A percentile compares a stretch with the other conserved stretches of the same genome.
These are phyloP conservation scores for Drosophila burlai DNA, from an alignment of 1,140 invertebrate genomes.

Conservation along the genomic window DNA sequence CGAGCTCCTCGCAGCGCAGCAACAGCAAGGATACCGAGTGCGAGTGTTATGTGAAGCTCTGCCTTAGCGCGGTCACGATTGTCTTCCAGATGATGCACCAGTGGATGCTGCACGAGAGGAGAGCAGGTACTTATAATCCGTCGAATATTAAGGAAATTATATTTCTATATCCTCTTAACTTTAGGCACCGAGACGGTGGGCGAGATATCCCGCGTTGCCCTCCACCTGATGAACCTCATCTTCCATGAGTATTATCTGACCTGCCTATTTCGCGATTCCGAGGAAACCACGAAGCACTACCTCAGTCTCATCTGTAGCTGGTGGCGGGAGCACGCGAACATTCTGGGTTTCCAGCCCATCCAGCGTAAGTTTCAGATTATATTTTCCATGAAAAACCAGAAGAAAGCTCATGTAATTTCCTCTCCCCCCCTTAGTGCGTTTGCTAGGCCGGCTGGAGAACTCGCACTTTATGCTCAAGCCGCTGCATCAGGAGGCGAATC, in stretches of 20 bases:
- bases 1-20: constrained; percentile 6
- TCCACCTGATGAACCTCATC: constrained; percentile 69
- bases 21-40: constrained; percentile 45
- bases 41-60: constrained; percentile 77
- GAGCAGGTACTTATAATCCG: constrained; percentile 36
- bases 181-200: constrained; percentile 55
- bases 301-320: constrained; percentile 71
- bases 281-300: constrained; percentile 79
- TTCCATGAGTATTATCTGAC: constrained; percentile 76
- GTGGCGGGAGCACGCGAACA: constrained; percentile 57
- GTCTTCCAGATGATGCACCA: constrained; percentile 76
- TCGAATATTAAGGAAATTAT: background rate
- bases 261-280: constrained; percentile 70
- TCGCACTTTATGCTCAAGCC: constrained; percentile 75
- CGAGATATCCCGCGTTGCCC: constrained; percentile 65
- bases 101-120: constrained; percentile 59
- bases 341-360: constrained; percentile 59
- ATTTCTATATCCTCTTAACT: background rate
- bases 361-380: constrained; percentile 52
- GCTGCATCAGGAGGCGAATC: constrained; percentile 61
- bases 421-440: constrained; percentile 38
- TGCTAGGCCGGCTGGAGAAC: constrained; percentile 59
- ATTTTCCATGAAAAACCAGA: background rate
- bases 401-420: background rate
- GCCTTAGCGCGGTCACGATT: constrained; percentile 74